Evolutionary conservation across 2,888 invertebrate species (phyloP).

Genomic region (Seladonia tumulorum): DNA sequence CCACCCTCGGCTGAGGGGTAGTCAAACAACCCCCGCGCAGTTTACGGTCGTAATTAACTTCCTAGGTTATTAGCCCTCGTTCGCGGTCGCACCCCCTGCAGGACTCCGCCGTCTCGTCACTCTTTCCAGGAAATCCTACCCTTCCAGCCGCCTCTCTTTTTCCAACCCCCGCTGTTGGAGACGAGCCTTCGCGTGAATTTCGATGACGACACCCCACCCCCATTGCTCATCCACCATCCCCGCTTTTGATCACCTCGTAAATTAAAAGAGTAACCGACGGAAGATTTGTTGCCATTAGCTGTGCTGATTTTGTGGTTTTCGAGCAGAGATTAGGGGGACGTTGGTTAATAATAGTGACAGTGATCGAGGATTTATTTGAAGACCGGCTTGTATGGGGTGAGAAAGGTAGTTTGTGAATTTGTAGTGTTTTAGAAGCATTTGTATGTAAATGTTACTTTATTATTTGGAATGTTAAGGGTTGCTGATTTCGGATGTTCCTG

Average conservation of each 20-base stretch:
- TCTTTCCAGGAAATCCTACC: conserved; percentile 31
- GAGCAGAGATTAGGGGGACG: not conserved
- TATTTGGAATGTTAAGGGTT: too few relatives aligned
- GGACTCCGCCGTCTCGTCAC: conserved; percentile 41
- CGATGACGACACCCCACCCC: not conserved
- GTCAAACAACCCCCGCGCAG: conserved; percentile 76
- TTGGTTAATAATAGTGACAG: not conserved
- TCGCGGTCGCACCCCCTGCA: conserved; percentile 54
- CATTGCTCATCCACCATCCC: not conserved
- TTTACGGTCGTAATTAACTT: conserved; percentile 80
- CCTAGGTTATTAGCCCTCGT: conserved; percentile 75
- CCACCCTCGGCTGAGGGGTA: conserved; percentile 71
- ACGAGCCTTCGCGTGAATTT: conserved; percentile 16
- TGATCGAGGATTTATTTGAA: not conserved
- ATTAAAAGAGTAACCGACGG: conserved; percentile 3
- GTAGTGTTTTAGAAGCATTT: too few relatives aligned
- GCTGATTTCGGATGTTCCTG: too few relatives aligned
- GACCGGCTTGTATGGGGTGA: not conserved
- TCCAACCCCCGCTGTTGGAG: conserved; percentile 3
- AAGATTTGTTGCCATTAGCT: not conserved
- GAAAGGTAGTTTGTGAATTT: too few relatives aligned
- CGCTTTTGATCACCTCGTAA: not conserved
- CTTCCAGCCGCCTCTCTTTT: conserved; percentile 1
- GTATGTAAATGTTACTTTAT: too few relatives aligned
- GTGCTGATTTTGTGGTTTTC: not conserved